These are phyloP conservation scores for Anastatus disparis DNA, from an alignment of 1,140 invertebrate genomes.

Conservation along the genomic window DNA sequence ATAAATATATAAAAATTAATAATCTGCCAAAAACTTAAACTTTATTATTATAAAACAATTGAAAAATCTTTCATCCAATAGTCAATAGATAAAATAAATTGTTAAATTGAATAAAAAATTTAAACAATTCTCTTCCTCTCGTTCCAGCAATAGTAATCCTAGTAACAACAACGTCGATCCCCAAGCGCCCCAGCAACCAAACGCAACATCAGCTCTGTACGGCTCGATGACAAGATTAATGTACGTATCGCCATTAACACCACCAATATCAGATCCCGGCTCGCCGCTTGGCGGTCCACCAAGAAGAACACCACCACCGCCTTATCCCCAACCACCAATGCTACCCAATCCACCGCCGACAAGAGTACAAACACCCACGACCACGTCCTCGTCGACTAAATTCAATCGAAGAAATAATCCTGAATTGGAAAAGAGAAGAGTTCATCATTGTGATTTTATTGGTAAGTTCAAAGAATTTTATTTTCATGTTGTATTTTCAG, in stretches of 20 bases:
- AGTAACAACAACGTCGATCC: slow-evolving; percentile 41
- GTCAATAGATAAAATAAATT: no score
- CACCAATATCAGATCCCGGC: slow-evolving; percentile 84
- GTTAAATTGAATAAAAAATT: no score
- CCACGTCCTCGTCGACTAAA: slow-evolving; percentile 67
- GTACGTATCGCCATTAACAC: slow-evolving; percentile 83
- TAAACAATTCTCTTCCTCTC: no score
- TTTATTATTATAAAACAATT: no score
- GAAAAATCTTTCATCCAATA: no score
- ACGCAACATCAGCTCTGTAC: slow-evolving; percentile 58
- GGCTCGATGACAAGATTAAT: slow-evolving; percentile 70
- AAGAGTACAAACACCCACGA: slow-evolving; percentile 69
- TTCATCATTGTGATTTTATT: slow-evolving; percentile 95
- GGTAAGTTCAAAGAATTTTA: no score
- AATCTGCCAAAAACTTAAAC: no score
- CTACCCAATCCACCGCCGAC: slow-evolving; percentile 79
- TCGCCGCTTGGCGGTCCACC: slow-evolving; percentile 75
- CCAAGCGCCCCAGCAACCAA: slow-evolving; percentile 44
- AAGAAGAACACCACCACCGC: slow-evolving; percentile 73
- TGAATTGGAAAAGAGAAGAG: slow-evolving; percentile 91
- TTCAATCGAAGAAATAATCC: slow-evolving; percentile 97
- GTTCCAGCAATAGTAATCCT: not conserved
- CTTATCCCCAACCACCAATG: slow-evolving; percentile 70
- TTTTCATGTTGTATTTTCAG: no score
- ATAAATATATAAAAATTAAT: no score